A percentile compares a stretch with the other conserved stretches of the same genome.
Conservation (phyloP, 2,888 invertebrate genomes). For the Adelphocoris suturalis region DNA sequence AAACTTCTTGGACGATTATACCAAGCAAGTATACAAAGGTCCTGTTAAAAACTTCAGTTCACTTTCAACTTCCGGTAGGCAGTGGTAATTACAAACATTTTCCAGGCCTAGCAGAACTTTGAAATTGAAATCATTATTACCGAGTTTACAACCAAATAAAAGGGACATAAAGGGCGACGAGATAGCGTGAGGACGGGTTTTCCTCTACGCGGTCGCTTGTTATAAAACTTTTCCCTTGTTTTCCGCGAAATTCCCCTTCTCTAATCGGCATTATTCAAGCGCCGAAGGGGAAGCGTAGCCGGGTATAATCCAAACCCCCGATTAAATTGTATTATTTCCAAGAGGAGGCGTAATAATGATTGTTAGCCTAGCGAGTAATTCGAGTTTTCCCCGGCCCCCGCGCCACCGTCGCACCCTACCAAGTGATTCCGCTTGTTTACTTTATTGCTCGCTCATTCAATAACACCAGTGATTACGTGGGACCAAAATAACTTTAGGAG, state of each 20-base stretch:
- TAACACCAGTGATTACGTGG: background rate
- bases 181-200: background rate
- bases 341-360: slow-evolving; percentile 9
- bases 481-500: background rate
- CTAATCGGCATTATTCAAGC: background rate
- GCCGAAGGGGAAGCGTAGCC: background rate
- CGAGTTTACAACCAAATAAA: background rate
- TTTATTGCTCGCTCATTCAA: slow-evolving; percentile 35
- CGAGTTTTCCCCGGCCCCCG: background rate
- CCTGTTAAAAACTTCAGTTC: too few species aligned
- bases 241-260: slow-evolving; percentile 14
- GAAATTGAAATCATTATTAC: slow-evolving; percentile 6
- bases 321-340: slow-evolving; percentile 14
- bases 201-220: background rate
- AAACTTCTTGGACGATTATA: too few species aligned
- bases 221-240: background rate
- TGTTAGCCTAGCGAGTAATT: background rate
- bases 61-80: too few species aligned
- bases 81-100: background rate
- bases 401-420: background rate
- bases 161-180: background rate
- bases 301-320: background rate
- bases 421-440: slow-evolving; percentile 15
- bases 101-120: background rate
- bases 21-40: too few species aligned